Evolutionary conservation across 2,888 invertebrate genomes (phyloP), one percentile per base, ranked within the genome.

Genomic region (Hydriomena furcata): DNA sequence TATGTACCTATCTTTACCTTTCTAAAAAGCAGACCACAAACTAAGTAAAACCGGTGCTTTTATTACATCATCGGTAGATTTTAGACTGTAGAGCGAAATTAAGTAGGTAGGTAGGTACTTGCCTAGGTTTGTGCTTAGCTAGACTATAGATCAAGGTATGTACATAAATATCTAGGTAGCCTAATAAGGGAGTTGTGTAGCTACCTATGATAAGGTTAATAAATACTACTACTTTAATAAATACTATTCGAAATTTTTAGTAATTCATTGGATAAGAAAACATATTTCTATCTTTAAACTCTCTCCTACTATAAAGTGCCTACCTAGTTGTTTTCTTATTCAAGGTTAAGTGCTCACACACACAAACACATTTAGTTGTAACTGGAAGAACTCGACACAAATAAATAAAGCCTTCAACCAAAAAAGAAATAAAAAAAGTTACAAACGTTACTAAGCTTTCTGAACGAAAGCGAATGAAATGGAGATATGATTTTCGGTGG

Each of bases 381-480:
- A 69, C 73, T 70, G 71, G 50, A 57, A 52, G 77, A 79, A 79
- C 79, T 74, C 70, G 68, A 79, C 66, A 80, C 74, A 82, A 82
- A 87, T 82, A 85, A 87, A 87, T 84, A 84, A 85, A 83, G 73
- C 73, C 80, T 84, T 79, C 72, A 73, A 65, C 57, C 62, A 68
- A 68, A 72, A 73, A 76, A 66, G 67, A 68, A 77, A 76, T 69
- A 73, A 72, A 73, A 72, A 73, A 69, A 69, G 69, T 68, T 68
- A 73, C 68, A 79, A 80, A 71, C 73, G 71, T 68, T 66, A 73
- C 73, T 74, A 81, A 84, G 78, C 79, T 82, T 78, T 83, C 79
- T 66, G 68, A 68, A 81, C 72, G 81, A 84, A 82, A 76, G 76
- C 56, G 68, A 82, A 61, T 65, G 79, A 64, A 79, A 84, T 12